Evolutionary conservation across 2,888 invertebrate species (phyloP).

Genomic region (Tethea ocularis): DNA sequence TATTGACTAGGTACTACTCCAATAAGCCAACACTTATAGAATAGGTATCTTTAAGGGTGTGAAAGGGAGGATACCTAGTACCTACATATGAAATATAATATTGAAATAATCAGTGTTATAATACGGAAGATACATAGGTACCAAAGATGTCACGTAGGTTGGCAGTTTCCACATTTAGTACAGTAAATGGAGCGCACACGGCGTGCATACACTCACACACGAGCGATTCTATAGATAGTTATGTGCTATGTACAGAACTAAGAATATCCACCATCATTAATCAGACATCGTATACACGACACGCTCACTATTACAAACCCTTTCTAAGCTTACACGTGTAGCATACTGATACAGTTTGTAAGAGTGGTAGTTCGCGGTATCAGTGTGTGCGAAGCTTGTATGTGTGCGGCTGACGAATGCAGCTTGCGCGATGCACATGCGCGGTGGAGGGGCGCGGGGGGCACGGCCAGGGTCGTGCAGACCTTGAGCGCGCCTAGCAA

Average conservation of each 20-base stretch:
- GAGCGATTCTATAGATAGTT: conserved; percentile 29
- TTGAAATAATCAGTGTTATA: conserved; percentile 22
- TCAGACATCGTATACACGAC: conserved; percentile 40
- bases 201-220: conserved; percentile 27
- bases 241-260: conserved; percentile 21
- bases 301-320: conserved; percentile 47
- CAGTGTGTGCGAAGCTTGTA: conserved; percentile 29
- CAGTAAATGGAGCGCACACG: conserved; percentile 45
- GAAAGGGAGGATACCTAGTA: too few species aligned
- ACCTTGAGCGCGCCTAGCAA: conserved; percentile 81
- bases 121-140: conserved; percentile 39
- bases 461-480: conserved; percentile 71
- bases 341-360: conserved; percentile 18
- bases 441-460: conserved; percentile 45
- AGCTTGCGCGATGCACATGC: conserved; percentile 68
- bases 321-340: conserved; percentile 43
- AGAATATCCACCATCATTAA: conserved; percentile 53
- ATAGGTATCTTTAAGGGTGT: too few species aligned
- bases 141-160: conserved; percentile 57
- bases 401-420: conserved; percentile 49
- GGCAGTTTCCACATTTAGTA: conserved; percentile 62
- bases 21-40: too few species aligned
- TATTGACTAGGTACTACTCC: too few species aligned
- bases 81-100: background rate
- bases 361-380: conserved; percentile 18